These are phyloP conservation scores for Galerucella calmariensis DNA, from an alignment of 2,888 invertebrate species.

Conservation along the genomic window DNA sequence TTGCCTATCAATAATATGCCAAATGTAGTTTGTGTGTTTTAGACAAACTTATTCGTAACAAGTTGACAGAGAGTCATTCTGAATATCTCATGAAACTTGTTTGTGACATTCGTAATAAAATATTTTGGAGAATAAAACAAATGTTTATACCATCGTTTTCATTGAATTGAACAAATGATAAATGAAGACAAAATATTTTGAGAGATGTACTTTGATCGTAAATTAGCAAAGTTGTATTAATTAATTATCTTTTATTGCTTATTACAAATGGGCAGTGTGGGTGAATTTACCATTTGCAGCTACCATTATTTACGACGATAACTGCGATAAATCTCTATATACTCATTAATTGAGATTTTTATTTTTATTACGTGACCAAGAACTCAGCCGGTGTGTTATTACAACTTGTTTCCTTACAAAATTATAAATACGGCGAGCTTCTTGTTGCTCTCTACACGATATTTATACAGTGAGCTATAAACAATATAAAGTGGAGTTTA, in stretches of 20 bases:
- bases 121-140: background rate
- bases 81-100: no score
- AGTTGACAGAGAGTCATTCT: no score
- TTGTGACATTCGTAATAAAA: background rate
- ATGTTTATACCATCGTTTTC: conserved; percentile 7
- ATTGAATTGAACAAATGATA: conserved; percentile 24
- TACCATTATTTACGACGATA: conserved; percentile 58
- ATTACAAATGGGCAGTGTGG: conserved; percentile 56
- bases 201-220: conserved; percentile 50
- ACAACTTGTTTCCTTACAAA: conserved; percentile 48
- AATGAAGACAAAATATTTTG: conserved; percentile 41
- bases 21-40: no score
- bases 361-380: conserved; percentile 50
- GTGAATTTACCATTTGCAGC: conserved; percentile 58
- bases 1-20: no score
- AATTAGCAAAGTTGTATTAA: conserved; percentile 55
- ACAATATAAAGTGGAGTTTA: background rate
- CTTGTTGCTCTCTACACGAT: conserved; percentile 27
- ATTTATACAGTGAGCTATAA: conserved; percentile 10
- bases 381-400: conserved; percentile 48
- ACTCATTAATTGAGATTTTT: conserved; percentile 54
- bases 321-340: conserved; percentile 54
- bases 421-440: conserved; percentile 39
- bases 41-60: no score
- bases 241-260: conserved; percentile 59